Percentiles rank a stretch among this genome's conserved stretches.
Conservation (phyloP, 2,113 vertebrate species). For the Rhabdomys dilectus region DNA sequence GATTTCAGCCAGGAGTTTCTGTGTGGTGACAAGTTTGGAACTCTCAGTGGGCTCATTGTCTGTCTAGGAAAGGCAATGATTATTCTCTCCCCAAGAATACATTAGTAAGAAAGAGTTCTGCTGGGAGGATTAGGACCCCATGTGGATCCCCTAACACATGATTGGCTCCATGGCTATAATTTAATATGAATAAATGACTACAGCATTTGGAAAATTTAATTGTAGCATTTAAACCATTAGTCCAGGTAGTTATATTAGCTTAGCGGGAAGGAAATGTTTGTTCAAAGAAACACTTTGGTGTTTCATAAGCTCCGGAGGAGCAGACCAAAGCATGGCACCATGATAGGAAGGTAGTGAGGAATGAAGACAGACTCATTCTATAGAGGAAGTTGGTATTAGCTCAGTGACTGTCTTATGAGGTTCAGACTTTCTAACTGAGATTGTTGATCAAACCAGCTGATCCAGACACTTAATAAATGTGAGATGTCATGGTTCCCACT, state of each 20-base stretch:
- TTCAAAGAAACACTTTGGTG: not conserved
- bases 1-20: not conserved
- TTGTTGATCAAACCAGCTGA: not conserved
- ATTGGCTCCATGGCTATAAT: not conserved
- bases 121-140: not conserved
- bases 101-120: not conserved
- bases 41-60: not conserved
- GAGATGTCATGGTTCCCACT: not conserved
- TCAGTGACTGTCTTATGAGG: not conserved
- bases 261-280: not conserved
- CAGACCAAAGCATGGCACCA: not conserved
- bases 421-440: not conserved
- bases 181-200: constrained; percentile 8
- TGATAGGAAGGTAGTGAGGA: not conserved
- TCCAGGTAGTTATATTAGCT: constrained; percentile 1
- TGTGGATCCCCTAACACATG: too few relatives aligned
- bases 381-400: not conserved
- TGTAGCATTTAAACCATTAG: not conserved
- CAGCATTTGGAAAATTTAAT: constrained; percentile 1
- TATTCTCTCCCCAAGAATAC: not conserved
- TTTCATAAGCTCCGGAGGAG: not conserved
- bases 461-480: not conserved
- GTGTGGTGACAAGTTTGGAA: not conserved
- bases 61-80: too few relatives aligned
- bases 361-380: rapidly evolving